Evolutionary conservation across 2,113 vertebrate species (phyloP), one percentile per base, ranked within the genome.

Genomic region (Brachyhypopomus occidentalis): DNA sequence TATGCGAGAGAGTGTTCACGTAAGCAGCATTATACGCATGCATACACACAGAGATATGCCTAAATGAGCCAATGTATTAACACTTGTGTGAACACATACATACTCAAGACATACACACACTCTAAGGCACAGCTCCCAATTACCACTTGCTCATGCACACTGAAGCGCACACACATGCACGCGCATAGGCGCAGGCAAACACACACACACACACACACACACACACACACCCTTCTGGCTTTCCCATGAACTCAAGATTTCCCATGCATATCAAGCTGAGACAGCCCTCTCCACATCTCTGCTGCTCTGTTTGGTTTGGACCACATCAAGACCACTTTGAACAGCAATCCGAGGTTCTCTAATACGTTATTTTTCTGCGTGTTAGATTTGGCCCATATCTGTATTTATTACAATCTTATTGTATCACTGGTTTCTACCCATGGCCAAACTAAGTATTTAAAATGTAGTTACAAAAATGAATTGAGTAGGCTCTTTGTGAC

Each of bases 271-370:
- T 69, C 78, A 84, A 80, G 75, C 80, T 71, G 80, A 84, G 75
- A 77, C 76, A 82, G 70, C 69, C 72, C 55, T 69, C 56, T 79
- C 60, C 77, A 34, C 63, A 67, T 76, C 34, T 70, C 63, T 56
- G 72, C 74, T 74, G 80, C 71, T 82, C 27, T 83, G 74, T 86
- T 86, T 86, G 67, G 77, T 71, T 86, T 84, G 85, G 80, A 78
- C 73, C 80, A 83, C 77, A 83, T 80, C 75, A 82, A 70, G 67
- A 62, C 73, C 67, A 73, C 52, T 67, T 79, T 84, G 62, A 73
- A 71, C 45, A 38, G 48, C 60, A 36, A 52, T 62, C 56, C 4
- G 64, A 76, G 69, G 58, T 30, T 59, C 64, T 59, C 60, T 36
- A n/a, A 48, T 56, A 38, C 69, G 23, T 64, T 72, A 62, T 74